Evolutionary conservation across 2,888 invertebrate species (phyloP).

Genomic region (Itoplectis maculator): DNA sequence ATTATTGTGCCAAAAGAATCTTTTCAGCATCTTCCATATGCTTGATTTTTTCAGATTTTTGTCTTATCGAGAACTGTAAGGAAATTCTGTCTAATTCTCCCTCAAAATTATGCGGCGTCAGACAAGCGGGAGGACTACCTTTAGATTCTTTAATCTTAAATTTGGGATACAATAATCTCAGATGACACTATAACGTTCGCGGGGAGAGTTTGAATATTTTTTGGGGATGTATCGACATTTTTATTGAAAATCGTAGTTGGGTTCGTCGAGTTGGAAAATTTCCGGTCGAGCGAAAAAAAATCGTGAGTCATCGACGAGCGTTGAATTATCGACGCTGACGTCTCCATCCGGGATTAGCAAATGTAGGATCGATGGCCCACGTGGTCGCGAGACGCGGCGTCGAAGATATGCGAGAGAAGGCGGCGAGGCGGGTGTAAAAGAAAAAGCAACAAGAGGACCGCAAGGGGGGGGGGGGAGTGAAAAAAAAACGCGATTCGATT

Average conservation of each 20-base stretch:
- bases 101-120: too few relatives aligned
- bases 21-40: too few relatives aligned
- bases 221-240: too few relatives aligned
- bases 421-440: conserved; percentile 6
- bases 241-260: neutral
- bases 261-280: neutral
- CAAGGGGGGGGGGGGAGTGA: conserved; percentile 25
- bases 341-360: conserved; percentile 17
- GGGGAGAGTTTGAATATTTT: too few relatives aligned
- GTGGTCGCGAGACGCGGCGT: neutral
- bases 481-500: neutral
- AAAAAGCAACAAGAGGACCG: conserved; percentile 25
- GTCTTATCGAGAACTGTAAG: too few relatives aligned
- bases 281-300: neutral
- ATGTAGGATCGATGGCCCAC: conserved; percentile 3
- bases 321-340: conserved; percentile 1
- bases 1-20: too few relatives aligned
- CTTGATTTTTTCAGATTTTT: too few relatives aligned
- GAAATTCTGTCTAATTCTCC: too few relatives aligned
- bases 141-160: too few relatives aligned
- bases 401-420: conserved; percentile 10
- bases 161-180: too few relatives aligned
- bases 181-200: too few relatives aligned
- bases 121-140: too few relatives aligned
- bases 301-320: conserved; percentile 22